Percentiles rank a stretch among this genome's conserved stretches.
phyloP scores from a whole-genome alignment of 2,797 vertebrate species.

The Acrocephalus scirpaceus region DNA sequence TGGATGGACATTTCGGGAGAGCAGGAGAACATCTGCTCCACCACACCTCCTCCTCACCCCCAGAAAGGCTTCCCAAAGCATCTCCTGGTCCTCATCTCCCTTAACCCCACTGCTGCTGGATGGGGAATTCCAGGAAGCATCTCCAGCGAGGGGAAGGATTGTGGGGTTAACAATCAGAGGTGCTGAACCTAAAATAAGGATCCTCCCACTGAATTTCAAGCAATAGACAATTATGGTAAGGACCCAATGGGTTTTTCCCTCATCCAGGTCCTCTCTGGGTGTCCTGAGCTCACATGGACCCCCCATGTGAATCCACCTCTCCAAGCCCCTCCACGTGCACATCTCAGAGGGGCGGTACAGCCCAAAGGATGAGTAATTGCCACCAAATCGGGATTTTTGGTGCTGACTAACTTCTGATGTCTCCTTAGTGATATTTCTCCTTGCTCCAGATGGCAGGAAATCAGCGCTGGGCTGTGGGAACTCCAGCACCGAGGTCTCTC shows the following conservation, averaged over 20 bases:
- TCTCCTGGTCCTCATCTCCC: background rate
- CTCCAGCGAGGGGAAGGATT: background rate
- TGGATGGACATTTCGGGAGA: background rate
- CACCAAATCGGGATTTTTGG: background rate
- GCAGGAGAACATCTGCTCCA: background rate
- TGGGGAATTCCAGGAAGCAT: background rate
- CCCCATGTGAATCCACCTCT: background rate
- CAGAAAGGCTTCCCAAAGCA: constrained; percentile 5
- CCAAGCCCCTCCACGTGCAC: background rate
- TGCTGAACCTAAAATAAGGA: background rate
- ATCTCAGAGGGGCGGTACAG: background rate
- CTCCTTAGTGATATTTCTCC: constrained; percentile 14
- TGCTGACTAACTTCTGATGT: constrained; percentile 22
- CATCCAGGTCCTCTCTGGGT: background rate
- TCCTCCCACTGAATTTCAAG: background rate
- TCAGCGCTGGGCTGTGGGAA: background rate
- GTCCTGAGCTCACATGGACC: background rate
- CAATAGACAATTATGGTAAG: background rate
- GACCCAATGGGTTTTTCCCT: background rate
- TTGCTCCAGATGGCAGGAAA: constrained; percentile 23
- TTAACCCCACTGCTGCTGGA: background rate
- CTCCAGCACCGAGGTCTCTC: background rate
- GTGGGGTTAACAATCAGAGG: background rate
- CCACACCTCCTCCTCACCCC: background rate
- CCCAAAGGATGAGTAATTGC: constrained; percentile 38